phyloP scores from a whole-genome alignment of 2,888 invertebrate species.

The Pachymerium ferrugineum region DNA sequence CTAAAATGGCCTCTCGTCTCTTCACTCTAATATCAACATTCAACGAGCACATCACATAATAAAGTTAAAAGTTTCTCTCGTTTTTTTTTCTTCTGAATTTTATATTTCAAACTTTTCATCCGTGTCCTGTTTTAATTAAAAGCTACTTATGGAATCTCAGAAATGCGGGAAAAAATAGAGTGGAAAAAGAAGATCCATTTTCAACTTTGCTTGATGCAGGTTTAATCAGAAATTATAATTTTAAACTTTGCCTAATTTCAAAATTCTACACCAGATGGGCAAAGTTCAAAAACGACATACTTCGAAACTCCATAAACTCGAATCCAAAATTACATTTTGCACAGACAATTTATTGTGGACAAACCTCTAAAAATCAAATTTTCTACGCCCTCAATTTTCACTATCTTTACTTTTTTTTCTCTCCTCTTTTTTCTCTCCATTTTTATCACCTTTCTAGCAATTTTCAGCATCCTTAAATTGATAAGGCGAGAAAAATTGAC shows the following conservation, averaged over 20 bases:
- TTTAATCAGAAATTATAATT: slow-evolving; percentile 21
- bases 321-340: background rate
- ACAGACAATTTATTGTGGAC: background rate
- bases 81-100: too few species aligned
- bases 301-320: background rate
- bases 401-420: background rate
- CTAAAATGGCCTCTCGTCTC: background rate
- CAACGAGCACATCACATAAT: background rate
- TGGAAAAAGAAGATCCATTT: background rate
- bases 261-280: background rate
- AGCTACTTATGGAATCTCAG: slow-evolving; percentile 6
- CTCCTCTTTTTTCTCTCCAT: background rate
- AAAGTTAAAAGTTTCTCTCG: background rate
- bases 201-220: background rate
- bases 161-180: background rate
- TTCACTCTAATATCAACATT: background rate
- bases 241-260: background rate
- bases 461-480: slow-evolving; percentile 4
- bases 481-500: slow-evolving; percentile 4
- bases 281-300: background rate
- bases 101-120: background rate
- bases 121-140: background rate
- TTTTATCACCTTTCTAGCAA: background rate
- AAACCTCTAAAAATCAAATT: background rate
- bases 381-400: too few species aligned